Evolutionary conservation across 2,888 invertebrate genomes (phyloP), one percentile per base, ranked within the genome.

Genomic region (Rhopalosiphum nymphaeae): DNA sequence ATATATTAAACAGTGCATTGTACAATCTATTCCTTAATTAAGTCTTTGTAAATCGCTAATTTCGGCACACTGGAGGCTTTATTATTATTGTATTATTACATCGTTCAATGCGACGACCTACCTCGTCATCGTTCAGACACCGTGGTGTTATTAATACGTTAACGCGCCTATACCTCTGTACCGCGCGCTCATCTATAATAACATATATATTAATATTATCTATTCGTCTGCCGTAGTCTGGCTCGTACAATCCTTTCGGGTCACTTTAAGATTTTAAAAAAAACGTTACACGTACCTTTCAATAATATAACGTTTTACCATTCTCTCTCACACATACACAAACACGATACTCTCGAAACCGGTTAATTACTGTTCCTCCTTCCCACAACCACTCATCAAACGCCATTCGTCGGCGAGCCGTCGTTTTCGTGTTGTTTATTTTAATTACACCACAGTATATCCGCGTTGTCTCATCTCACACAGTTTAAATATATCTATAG

Each of bases 341-440:
- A 84, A 7, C 49, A 26, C 84, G 29, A n/a, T 86, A 36, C 42
- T 13, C 91, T 25, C 29, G 10, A 49, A 92, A 88, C 92, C 92
- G 88, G 92, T 88, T 67, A 88, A 92, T 88, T 78, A 92, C 49
- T n/a, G 44, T 29, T 10, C 13, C 49, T 42, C 49, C 88, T 29
- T 67, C 36, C 7, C 61, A 21, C 61, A 5, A 26, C 26, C 78
- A 9, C 78, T 36, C 78, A 78, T 78, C 36, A 78, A 78, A 78
- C 78, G 36, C 78, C 78, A 78, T 78, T 78, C 78, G 78, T 57
- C 26, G 53, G 36, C 53, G 26, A 16, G 10, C 42, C 57, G 61
- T 56, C 46, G 92, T 88, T 67, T 86, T 44, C 61, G 49, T 49
- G 46, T 92, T 92, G 87, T 92, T 92, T 92, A 67, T 92, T 88